phyloP scores from a whole-genome alignment of 2,888 invertebrate genomes.

The Oscheius sp. region DNA sequence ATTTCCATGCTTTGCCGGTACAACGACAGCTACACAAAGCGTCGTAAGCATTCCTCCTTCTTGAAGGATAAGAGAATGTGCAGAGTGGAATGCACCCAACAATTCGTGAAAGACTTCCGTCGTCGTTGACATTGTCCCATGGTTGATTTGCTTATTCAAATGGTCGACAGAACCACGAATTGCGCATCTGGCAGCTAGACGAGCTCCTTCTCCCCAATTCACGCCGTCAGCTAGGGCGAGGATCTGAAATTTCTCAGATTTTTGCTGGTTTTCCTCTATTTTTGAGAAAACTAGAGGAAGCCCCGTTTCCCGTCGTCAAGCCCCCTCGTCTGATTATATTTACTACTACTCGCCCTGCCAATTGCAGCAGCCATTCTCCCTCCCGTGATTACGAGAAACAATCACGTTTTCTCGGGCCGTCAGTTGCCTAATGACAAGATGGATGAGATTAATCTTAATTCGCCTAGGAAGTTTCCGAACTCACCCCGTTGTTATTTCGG shows the following conservation, averaged over 20 bases:
- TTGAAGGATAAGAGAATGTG: conserved; percentile 85
- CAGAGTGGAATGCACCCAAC: conserved; percentile 85
- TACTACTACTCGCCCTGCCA: no score
- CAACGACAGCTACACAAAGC: conserved; percentile 84
- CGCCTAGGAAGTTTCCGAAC: not conserved
- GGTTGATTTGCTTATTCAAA: conserved; percentile 77
- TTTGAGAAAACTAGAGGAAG: no score
- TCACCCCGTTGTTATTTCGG: conserved; percentile 79
- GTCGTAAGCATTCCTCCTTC: conserved; percentile 87
- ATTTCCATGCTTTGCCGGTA: conserved; percentile 73
- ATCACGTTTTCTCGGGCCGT: no score
- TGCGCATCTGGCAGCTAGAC: conserved; percentile 78
- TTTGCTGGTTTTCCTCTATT: not conserved
- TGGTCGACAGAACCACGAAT: conserved; percentile 87
- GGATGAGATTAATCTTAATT: no score
- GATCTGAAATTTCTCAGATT: conserved; percentile 73
- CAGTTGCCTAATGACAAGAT: no score
- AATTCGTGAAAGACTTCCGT: conserved; percentile 83
- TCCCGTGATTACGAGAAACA: no score
- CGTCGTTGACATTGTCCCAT: conserved; percentile 53
- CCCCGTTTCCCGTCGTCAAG: no score
- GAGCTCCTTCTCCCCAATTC: conserved; percentile 89
- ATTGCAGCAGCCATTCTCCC: no score
- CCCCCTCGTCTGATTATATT: no score
- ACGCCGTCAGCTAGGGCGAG: conserved; percentile 89